Base-by-base conservation (phyloP, 2,888 invertebrate genomes). In the Ethmia dodecea region DNA sequence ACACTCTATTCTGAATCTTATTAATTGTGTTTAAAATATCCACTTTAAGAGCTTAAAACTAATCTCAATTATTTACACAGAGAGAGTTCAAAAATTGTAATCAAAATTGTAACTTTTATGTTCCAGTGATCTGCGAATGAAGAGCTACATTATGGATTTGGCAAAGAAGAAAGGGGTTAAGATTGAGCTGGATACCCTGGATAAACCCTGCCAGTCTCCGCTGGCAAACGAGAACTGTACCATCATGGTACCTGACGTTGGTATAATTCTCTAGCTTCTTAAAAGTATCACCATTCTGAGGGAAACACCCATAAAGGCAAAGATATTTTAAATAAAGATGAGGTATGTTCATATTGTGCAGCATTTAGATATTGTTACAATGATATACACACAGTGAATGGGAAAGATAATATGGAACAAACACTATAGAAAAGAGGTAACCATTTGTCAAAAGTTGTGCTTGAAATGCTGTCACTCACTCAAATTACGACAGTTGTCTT, bases 111-210 rank as follows among this genome's bases (percentile, higher is more conserved):
- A 13, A 13, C 22, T 31, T 1, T 22, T n/a, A 22, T 1, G 41
- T 77, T 80, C 18, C 77, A 81, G 80, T 65, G 78, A 79, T 35
- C 42, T 65, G 33, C 64, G 60, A 44, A 44, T 76, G 48, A 63
- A 64, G 43, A 51, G 53, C 15, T 67, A 72, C 37, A 55, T 79
- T 3, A 33, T 69, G 13, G 59, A 70, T 31, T 49, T 62, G 42
- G 79, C 76, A 3, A 65, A 63, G 22, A 52, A 47, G 31, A 72
- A 57, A 37, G 80, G 79, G 0, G 28, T 76, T 0, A 52, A 64
- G 10, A 42, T 80, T 6, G 74, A 62, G 31, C 25, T 73, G 25
- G 58, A 66, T 4, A 31, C 45, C 0, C 8, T 4, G n/a, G 64
- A 55, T 10, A 43, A 50, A 8, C 42, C 26, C 1, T 50, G 52